These are phyloP conservation scores for Desmophyllum pertusum DNA, from an alignment of 92 coral and sea anemone genomes.

Conservation along the genomic window DNA sequence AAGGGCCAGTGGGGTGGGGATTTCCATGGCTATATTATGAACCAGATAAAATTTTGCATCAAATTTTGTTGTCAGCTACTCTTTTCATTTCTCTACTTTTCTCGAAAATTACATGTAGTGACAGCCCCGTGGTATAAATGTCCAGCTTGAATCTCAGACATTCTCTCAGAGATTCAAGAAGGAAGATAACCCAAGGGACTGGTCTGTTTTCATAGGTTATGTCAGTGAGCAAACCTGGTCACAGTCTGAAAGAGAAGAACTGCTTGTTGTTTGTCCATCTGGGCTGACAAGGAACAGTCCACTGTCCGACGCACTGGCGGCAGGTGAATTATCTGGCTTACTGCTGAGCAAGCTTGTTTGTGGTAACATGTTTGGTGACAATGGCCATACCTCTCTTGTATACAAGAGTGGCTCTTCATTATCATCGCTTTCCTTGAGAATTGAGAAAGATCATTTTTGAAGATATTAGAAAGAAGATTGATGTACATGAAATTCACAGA, in stretches of 20 bases:
- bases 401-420: constrained; percentile 62
- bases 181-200: neutral
- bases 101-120: too few species aligned
- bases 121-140: neutral
- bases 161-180: neutral
- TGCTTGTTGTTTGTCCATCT: constrained; percentile 22
- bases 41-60: too few species aligned
- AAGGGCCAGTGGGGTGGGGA: too few species aligned
- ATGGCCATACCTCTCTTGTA: constrained; percentile 52
- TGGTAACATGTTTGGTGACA: constrained; percentile 10
- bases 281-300: constrained; percentile 39
- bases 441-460: neutral
- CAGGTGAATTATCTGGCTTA: constrained; percentile 42
- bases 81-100: too few species aligned
- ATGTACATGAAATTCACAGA: neutral
- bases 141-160: neutral
- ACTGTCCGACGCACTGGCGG: constrained; percentile 29
- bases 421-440: constrained; percentile 59
- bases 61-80: too few species aligned
- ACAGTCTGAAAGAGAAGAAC: constrained; percentile 30
- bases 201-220: neutral
- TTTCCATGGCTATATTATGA: too few species aligned
- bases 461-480: neutral
- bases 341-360: neutral
- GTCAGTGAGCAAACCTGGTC: constrained; percentile 28